Evolutionary conservation across 2,113 vertebrate species (phyloP), one percentile per base, ranked within the genome.

Genomic region (Laticauda laticaudata): DNA sequence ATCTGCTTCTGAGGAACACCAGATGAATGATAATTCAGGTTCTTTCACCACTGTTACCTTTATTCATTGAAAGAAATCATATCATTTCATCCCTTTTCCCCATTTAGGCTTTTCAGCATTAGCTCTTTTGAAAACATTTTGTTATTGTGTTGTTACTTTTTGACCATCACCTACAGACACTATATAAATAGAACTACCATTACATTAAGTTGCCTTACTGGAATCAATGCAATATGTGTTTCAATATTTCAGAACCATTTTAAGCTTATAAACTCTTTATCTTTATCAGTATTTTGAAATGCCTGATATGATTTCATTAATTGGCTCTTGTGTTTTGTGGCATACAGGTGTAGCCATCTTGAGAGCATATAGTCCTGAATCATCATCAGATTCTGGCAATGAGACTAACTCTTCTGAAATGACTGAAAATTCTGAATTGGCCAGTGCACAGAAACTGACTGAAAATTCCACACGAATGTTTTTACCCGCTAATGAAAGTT

Each of bases 321-420:
- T 96, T 94, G 96, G 93, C 92, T 98, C 87, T 98, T 98, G 98
- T 97, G 98, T 98, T 98, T 97, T 98, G 97, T 98, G 98, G 97
- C 97, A 98, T 98, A 97, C 98, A 99, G 99, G 99, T 99, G 99
- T 99, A 98, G 98, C 98, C 98, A 99, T 99, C 98, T 98, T 99
- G 96, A 98, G 99, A 98, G 98, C 99, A 93, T 99, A 99, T 98
- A 99, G 99, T 95, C 99, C 99, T 2, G 99, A 99, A 97, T 99
- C 99, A 54, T 99, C 99, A 48, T 99, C 99, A 92, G 99, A 99
- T 98, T 99, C 99, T 95, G 99, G 99, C 97, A 99, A 99, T 97
- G 99, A 99, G 97, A 99, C 99, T 94, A 99, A 99, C 97, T 99
- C 99, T 93, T 99, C 99, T 56, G 99, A 99, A 98, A 99, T 99